Evolutionary conservation across 2,888 invertebrate genomes (phyloP).

Genomic region (Ichneumoninae sp.): DNA sequence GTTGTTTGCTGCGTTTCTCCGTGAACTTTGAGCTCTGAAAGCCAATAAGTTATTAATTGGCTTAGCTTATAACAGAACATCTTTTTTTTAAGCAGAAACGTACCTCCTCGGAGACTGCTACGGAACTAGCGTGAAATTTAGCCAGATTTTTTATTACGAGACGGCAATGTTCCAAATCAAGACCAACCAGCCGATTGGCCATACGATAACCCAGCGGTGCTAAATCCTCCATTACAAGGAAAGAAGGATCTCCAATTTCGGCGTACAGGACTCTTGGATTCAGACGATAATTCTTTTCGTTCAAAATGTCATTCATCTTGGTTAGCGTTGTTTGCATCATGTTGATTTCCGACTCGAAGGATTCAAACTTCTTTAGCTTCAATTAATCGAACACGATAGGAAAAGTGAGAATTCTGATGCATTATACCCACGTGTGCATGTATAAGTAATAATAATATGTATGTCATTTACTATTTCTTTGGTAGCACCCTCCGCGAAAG

Average conservation of each 20-base stretch:
- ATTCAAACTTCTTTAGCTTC: constrained; percentile 5
- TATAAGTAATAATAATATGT: background rate
- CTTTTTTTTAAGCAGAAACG: background rate
- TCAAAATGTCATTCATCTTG: constrained; percentile 78
- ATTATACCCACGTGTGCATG: background rate
- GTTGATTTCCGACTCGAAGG: constrained; percentile 77
- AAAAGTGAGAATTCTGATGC: background rate
- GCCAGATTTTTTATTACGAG: constrained; percentile 85
- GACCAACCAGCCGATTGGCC: constrained; percentile 85
- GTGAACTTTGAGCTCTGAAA: background rate
- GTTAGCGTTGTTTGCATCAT: constrained; percentile 77
- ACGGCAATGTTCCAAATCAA: constrained; percentile 86
- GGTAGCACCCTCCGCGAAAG: constrained; percentile 83
- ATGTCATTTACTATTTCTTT: constrained; percentile 76
- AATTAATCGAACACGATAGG: background rate
- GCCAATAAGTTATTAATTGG: background rate
- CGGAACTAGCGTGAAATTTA: constrained; percentile 86
- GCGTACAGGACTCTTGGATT: constrained; percentile 78
- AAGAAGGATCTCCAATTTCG: constrained; percentile 76
- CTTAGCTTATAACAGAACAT: background rate
- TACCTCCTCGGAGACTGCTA: constrained; percentile 86
- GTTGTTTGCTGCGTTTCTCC: background rate
- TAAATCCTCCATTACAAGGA: constrained; percentile 86
- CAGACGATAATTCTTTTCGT: constrained; percentile 64
- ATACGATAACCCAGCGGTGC: constrained; percentile 85